Base-by-base conservation (phyloP, 2,797 vertebrate genomes). In the Oryzias sinensis region DNA sequence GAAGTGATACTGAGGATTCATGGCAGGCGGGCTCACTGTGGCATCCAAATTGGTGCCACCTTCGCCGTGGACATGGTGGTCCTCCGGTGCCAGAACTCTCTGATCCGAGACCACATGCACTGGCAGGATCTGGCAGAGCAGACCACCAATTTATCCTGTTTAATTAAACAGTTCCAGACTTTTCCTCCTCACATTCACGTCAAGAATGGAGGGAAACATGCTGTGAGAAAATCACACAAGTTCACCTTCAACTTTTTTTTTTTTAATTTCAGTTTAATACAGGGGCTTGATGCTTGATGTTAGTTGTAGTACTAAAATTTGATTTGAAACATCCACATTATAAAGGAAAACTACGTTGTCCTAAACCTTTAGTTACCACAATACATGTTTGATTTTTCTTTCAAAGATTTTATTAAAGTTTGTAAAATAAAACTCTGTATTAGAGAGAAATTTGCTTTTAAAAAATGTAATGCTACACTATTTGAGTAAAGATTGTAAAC, bases 91-190 rank as follows among this genome's bases (percentile, higher is more conserved):
- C 22, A 14, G 53, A 41, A 53, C 59, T 50, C 60, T 82, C 64
- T 74, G 75, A 80, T 83, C 65, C 51, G 49, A 56, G 56, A 64
- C 76, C 59, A 57, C 58, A n/a, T n/a, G n/a, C n/a, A 68, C 56
- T 62, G 47, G 52, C 37, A 4, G 40, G 52, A 49, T 44, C 53
- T 57, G 68, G 49, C 27, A 22, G 60, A 37, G 33, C 33, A 9
- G 33, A 37, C 33, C 33, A 11, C 49, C 56, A 49, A 67, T 61
- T 76, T 49, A 45, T 62, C 50, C 49, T n/a, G 24, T 37, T 69
- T 63, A 71, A 65, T 65, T 59, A 63, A 53, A 72, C 65, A 1
- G 16, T 27, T 27, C 6, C 27, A 7, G 20, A 56, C 51, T 40
- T 25, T 55, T 53, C 52, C 49, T 63, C 64, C 33, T 46, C 9